phyloP scores from a whole-genome alignment of 1,140 invertebrate genomes.

The Trachymyrmex cornetzi region DNA sequence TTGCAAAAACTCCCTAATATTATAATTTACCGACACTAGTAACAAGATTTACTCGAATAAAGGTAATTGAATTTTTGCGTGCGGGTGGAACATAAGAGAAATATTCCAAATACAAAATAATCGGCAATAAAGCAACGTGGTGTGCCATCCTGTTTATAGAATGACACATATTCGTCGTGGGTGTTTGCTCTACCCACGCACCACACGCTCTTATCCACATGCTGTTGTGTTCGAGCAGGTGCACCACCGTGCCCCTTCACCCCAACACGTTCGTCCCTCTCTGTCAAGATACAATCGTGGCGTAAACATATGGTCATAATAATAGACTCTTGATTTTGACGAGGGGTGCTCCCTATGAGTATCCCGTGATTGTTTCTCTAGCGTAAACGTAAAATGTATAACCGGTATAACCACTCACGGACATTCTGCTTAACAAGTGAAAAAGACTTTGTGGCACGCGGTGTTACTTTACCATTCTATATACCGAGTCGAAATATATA shows the following conservation, averaged over 20 bases:
- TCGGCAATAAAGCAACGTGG: constrained; percentile 25
- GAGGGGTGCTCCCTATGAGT: constrained; percentile 80
- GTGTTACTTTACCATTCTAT: neutral
- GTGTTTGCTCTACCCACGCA: constrained; percentile 71
- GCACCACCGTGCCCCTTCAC: constrained; percentile 71
- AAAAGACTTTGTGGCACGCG: constrained; percentile 8
- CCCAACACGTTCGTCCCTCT: constrained; percentile 64
- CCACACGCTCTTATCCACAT: constrained; percentile 54
- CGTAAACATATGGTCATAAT: constrained; percentile 86
- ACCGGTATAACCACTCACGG: constrained; percentile 31
- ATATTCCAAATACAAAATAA: constrained; percentile 34
- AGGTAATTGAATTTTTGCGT: constrained; percentile 24
- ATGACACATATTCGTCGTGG: constrained; percentile 74
- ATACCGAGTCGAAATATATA: neutral
- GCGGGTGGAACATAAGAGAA: neutral
- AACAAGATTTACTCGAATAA: neutral
- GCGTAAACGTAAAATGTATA: constrained; percentile 65
- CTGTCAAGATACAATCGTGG: constrained; percentile 84
- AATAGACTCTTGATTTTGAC: constrained; percentile 86
- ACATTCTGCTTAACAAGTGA: constrained; percentile 38
- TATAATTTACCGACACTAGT: neutral
- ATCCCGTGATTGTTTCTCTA: constrained; percentile 81
- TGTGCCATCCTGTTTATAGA: constrained; percentile 71
- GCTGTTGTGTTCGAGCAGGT: constrained; percentile 78
- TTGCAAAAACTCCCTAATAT: neutral